Percentiles rank a stretch among this genome's conserved stretches.
Evolutionary conservation across 2,888 invertebrate genomes (phyloP).

Genomic region (Sphaeridia pumilis): DNA sequence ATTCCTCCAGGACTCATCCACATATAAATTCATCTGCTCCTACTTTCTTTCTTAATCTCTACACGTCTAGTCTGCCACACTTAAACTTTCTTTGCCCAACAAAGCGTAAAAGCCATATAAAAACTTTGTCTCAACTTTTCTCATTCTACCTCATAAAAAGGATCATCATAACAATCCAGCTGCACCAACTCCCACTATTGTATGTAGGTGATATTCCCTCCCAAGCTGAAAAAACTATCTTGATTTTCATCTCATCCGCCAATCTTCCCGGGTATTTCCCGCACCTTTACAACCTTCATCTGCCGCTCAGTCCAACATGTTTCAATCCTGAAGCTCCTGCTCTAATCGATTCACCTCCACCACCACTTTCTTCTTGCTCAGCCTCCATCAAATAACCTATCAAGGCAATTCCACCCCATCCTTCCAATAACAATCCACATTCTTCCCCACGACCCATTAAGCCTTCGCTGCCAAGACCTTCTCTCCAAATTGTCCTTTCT

Average conservation of each 20-base stretch:
- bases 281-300: neutral
- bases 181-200: neutral
- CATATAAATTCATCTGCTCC: no score
- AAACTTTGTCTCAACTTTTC: neutral
- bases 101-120: neutral
- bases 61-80: neutral
- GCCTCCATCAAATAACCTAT: neutral
- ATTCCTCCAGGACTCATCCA: no score
- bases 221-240: neutral
- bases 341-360: no score
- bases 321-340: neutral
- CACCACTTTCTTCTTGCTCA: neutral
- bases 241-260: neutral
- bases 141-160: neutral
- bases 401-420: neutral
- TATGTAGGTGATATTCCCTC: neutral
- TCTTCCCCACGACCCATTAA: neutral
- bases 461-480: neutral
- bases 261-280: neutral
- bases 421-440: neutral
- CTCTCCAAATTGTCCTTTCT: neutral
- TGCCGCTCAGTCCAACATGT: neutral
- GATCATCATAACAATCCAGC: neutral
- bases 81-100: neutral
- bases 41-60: no score